These are phyloP conservation scores for Theodoxus fluviatilis DNA, from an alignment of 2,888 invertebrate species.

Conservation along the genomic window DNA sequence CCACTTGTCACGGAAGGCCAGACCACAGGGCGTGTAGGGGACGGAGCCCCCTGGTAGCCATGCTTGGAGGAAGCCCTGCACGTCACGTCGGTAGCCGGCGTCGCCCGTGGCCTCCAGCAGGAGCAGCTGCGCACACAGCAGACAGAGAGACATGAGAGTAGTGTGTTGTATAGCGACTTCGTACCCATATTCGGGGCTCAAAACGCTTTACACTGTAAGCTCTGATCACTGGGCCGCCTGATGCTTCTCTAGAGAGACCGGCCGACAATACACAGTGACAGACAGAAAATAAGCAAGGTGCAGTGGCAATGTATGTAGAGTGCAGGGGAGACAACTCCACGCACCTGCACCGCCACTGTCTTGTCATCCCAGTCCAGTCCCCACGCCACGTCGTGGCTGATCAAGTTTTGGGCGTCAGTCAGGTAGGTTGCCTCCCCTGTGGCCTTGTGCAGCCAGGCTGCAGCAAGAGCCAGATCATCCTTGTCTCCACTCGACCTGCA, in stretches of 20 bases:
- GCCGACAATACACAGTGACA: too few relatives aligned
- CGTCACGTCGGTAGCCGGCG: slow-evolving; percentile 38
- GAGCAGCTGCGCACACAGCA: slow-evolving; percentile 31
- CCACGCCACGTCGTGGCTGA: slow-evolving; percentile 37
- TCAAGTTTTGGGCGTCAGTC: slow-evolving; percentile 38
- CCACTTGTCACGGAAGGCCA: slow-evolving; percentile 50
- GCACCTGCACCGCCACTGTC: slow-evolving; percentile 38
- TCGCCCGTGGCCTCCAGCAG: slow-evolving; percentile 40
- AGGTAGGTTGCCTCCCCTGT: slow-evolving; percentile 46
- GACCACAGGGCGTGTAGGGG: slow-evolving; percentile 46
- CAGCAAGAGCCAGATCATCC: slow-evolving; percentile 55
- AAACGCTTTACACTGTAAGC: too few relatives aligned
- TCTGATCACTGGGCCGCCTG: too few relatives aligned
- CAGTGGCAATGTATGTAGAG: too few relatives aligned
- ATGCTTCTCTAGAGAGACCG: too few relatives aligned
- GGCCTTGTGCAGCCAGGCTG: slow-evolving; percentile 50
- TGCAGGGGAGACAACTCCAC: too few relatives aligned
- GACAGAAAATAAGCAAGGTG: too few relatives aligned
- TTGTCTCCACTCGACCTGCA: slow-evolving; percentile 23
- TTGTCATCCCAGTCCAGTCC: slow-evolving; percentile 56
- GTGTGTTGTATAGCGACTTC: too few relatives aligned
- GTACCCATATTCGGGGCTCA: too few relatives aligned
- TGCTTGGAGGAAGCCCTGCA: slow-evolving; percentile 39
- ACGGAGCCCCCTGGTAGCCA: slow-evolving; percentile 48
- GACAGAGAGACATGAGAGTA: background rate